phyloP scores from a whole-genome alignment of 2,888 invertebrate genomes.

The Trachelus stipa region DNA sequence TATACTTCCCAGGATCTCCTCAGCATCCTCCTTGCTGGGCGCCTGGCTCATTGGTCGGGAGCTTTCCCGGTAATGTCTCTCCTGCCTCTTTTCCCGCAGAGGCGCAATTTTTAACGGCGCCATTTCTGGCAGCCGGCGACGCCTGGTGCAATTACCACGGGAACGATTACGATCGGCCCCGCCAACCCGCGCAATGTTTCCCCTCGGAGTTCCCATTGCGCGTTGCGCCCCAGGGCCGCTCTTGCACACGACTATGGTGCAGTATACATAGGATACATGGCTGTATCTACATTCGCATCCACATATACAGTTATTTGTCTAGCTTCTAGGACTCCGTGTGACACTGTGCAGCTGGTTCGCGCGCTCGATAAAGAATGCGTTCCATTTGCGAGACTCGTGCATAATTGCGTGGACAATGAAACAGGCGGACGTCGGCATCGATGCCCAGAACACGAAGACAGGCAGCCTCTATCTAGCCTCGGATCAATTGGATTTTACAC shows the following conservation, averaged over 20 bases:
- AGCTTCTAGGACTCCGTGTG: background rate
- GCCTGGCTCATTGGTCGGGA: too few relatives aligned
- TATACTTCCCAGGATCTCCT: too few relatives aligned
- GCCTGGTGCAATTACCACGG: slow-evolving; percentile 24
- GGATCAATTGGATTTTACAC: too few relatives aligned
- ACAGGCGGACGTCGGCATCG: background rate
- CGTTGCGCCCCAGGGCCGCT: background rate
- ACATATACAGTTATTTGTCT: too few relatives aligned
- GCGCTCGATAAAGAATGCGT: background rate
- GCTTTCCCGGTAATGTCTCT: too few relatives aligned
- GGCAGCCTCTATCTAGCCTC: too few relatives aligned
- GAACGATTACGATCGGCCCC: slow-evolving; percentile 24
- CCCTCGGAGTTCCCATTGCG: background rate
- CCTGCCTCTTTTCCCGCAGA: background rate
- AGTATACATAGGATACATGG: background rate
- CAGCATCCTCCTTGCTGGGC: too few relatives aligned
- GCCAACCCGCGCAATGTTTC: background rate
- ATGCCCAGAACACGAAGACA: too few relatives aligned
- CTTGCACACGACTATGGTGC: background rate
- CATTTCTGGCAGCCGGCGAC: slow-evolving; percentile 26
- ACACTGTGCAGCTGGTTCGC: background rate
- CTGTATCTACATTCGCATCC: background rate
- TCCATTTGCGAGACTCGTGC: background rate
- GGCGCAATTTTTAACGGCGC: slow-evolving; percentile 22
- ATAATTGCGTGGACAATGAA: background rate